Evolutionary conservation across 2,888 invertebrate species (phyloP).

Genomic region (Heliconius erato): DNA sequence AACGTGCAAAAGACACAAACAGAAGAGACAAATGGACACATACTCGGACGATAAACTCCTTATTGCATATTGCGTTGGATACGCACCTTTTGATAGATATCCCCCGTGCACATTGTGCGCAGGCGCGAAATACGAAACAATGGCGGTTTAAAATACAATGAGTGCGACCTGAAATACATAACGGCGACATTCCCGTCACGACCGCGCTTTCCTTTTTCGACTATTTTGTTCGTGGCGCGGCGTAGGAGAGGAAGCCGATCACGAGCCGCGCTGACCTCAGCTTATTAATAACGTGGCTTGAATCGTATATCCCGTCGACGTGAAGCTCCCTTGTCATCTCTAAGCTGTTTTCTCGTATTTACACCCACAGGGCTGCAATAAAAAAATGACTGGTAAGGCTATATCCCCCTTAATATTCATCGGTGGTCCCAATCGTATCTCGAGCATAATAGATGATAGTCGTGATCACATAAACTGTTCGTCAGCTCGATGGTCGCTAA

Average conservation of each 20-base stretch:
- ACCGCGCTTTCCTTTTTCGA: slow-evolving; percentile 80
- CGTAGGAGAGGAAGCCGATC: slow-evolving; percentile 66
- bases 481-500: slow-evolving; percentile 70
- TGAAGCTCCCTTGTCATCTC: slow-evolving; percentile 21
- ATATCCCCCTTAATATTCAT: slow-evolving; percentile 62
- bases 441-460: slow-evolving; percentile 68
- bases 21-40: slow-evolving; percentile 1
- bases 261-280: slow-evolving; percentile 67
- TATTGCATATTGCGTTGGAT: neutral
- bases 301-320: slow-evolving; percentile 66
- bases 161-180: slow-evolving; percentile 79
- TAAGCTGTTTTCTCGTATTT: slow-evolving; percentile 37
- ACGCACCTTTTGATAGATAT: slow-evolving; percentile 40
- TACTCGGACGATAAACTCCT: slow-evolving; percentile 3
- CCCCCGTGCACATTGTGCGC: slow-evolving; percentile 59
- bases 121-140: slow-evolving; percentile 83
- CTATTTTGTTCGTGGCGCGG: slow-evolving; percentile 74
- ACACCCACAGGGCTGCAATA: slow-evolving; percentile 57
- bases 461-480: slow-evolving; percentile 71
- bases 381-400: slow-evolving; percentile 45
- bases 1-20: neutral
- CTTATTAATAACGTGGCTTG: slow-evolving; percentile 82
- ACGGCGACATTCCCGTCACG: slow-evolving; percentile 83
- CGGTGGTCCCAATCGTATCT: slow-evolving; percentile 55
- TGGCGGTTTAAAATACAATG: slow-evolving; percentile 84